Percentiles rank a stretch among this genome's conserved stretches.
Conservation (phyloP, 2,113 vertebrate genomes). For the Passer montanus region DNA sequence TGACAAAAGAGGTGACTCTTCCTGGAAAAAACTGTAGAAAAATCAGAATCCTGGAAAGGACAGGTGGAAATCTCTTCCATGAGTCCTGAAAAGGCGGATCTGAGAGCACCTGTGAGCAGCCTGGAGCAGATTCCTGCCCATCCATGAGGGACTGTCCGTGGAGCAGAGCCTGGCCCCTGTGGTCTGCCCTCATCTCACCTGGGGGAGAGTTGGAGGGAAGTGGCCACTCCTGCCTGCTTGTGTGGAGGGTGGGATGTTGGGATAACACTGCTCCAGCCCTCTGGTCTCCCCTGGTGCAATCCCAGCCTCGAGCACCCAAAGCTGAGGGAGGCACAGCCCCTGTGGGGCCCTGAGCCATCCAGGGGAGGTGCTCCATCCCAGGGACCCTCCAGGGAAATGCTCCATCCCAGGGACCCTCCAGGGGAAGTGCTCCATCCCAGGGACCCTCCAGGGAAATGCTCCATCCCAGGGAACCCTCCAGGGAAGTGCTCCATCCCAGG, state of each 20-base stretch:
- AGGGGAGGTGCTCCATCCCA: neutral
- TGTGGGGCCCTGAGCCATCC: neutral
- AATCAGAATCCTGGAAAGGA: neutral
- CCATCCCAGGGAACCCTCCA: too few relatives aligned
- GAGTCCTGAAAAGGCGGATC: neutral
- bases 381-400: too few relatives aligned
- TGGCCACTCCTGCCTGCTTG: neutral
- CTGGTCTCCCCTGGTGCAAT: neutral
- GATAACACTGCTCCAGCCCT: rapidly evolving
- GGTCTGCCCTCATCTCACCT: neutral
- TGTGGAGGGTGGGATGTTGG: neutral
- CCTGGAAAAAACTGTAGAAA: rapidly evolving
- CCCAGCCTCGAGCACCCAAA: neutral
- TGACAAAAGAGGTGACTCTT: neutral
- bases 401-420: neutral
- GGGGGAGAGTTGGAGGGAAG: neutral
- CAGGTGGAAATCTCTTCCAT: neutral
- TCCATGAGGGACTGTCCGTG: neutral
- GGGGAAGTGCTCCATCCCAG: too few relatives aligned
- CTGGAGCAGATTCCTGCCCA: neutral
- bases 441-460: too few relatives aligned
- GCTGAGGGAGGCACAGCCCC: rapidly evolving
- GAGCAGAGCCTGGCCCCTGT: neutral
- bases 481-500: neutral
- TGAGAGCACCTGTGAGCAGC: rapidly evolving